Conservation (phyloP, 37 sponge, comb jelly and placozoan genomes). For the Tethya wilhelma region DNA sequence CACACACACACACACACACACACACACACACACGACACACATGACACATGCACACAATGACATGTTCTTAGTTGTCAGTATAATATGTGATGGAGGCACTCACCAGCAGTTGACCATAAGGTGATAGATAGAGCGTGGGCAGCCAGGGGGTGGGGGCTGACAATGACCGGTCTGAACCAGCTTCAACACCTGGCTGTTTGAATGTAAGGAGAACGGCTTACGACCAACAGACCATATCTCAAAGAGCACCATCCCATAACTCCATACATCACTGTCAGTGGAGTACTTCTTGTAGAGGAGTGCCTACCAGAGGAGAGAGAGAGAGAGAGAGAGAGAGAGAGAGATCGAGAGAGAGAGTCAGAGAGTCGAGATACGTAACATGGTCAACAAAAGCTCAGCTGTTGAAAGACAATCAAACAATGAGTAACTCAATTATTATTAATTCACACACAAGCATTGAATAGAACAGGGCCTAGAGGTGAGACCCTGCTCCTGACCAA, state of each 20-base stretch:
- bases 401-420: not conserved
- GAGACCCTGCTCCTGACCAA: too few species aligned
- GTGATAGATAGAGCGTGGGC: constrained; percentile 41
- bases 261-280: constrained; percentile 66
- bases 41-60: too few species aligned
- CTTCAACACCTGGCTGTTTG: constrained; percentile 40
- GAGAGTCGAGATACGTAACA: not conserved
- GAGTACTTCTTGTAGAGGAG: constrained; percentile 59
- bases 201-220: constrained; percentile 34
- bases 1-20: too few species aligned
- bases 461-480: too few species aligned
- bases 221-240: constrained; percentile 68
- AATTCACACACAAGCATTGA: too few species aligned
- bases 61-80: too few species aligned
- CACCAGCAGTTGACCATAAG: constrained; percentile 63
- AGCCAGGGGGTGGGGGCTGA: constrained; percentile 59
- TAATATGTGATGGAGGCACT: too few species aligned
- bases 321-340: too few species aligned
- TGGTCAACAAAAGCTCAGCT: not conserved
- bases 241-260: constrained; percentile 68
- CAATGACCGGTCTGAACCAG: constrained; percentile 7
- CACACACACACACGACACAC: too few species aligned
- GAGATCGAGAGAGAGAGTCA: too few species aligned
- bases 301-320: constrained; percentile 14
- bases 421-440: not conserved